These are phyloP conservation scores for Hylaeus volcanicus DNA, from an alignment of 1,140 invertebrate species.

Conservation along the genomic window DNA sequence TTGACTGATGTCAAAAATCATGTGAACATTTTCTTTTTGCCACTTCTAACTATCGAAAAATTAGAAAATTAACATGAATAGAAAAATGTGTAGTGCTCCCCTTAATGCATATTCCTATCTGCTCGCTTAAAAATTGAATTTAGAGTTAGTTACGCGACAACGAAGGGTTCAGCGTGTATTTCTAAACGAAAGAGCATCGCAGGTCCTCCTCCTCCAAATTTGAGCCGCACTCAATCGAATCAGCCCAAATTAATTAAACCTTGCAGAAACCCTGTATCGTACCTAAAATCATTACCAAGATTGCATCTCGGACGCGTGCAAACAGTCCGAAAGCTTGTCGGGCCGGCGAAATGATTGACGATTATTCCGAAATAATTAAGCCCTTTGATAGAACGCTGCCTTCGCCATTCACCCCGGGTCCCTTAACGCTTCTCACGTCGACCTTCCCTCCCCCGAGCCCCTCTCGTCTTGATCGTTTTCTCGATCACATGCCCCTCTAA, in stretches of 20 bases:
- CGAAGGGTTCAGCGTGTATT: too few relatives aligned
- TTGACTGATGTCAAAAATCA: too few relatives aligned
- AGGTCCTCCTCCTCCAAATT: too few relatives aligned
- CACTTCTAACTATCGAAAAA: too few relatives aligned
- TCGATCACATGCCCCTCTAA: slow-evolving; percentile 71
- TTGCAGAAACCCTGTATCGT: neutral
- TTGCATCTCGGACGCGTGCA: neutral
- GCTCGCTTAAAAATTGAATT: too few relatives aligned
- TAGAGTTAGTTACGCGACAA: too few relatives aligned
- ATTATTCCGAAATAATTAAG: slow-evolving; percentile 48
- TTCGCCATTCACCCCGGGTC: slow-evolving; percentile 26
- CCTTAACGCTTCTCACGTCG: neutral
- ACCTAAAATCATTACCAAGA: slow-evolving; percentile 16
- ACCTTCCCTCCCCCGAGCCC: neutral
- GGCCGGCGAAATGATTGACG: slow-evolving; percentile 24
- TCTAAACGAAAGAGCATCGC: too few relatives aligned
- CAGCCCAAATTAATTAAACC: neutral
- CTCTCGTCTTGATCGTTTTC: slow-evolving; percentile 70
- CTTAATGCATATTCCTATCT: too few relatives aligned
- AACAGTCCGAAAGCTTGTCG: neutral
- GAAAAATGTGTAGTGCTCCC: too few relatives aligned
- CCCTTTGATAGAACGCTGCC: slow-evolving; percentile 18
- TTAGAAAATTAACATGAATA: too few relatives aligned
- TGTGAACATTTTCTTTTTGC: too few relatives aligned
- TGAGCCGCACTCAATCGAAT: too few relatives aligned